Base-by-base conservation (phyloP, 2,797 vertebrate species). In the Sebastes wilsoni region DNA sequence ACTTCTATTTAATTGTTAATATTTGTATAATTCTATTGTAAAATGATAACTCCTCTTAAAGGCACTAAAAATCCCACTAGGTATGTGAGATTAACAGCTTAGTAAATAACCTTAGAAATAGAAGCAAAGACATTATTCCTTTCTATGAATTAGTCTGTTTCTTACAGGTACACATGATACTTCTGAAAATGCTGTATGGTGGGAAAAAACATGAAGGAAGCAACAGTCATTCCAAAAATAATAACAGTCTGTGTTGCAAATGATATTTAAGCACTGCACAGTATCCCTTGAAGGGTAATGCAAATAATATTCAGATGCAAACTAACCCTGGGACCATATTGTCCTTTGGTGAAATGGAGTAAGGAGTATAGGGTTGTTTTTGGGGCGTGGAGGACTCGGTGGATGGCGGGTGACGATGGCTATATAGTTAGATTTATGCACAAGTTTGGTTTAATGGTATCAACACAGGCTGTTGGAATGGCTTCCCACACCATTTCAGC, bases 381-480 rank as follows among this genome's bases (percentile, higher is more conserved):
- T 38, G 54, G 75, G 64, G 66, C 2, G 27, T 59, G 42, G 59
- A 88, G 79, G 74, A 86, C 81, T 75, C 16, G 22, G 46, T 28
- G 69, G 34, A 71, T 73, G 79, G 23, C 55, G 54, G 66, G 54
- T 82, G 86, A 88, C 72, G 76, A 83, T 70, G 56, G 77, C 83
- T 85, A 76, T 88, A 81, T 81, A 80, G 74, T 77, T 73, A 91
- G 93, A 95, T 96, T 94, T 93, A 95, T 93, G 92, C 92, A 91
- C 72, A 81, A 89, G 82, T 91, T 90, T 84, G 82, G 83, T 93
- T 94, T 96, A 95, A 95, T 93, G 93, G 89, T 87, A 93, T 94
- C 92, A 94, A 95, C 91, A 93, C 90, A 90, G 93, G 87, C 92
- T 92, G 93, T 93, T 83, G 72, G 87, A 93, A 93, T 93, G 86